Base-by-base conservation (phyloP, 2,113 vertebrate genomes). In the Trematocara zebra region DNA sequence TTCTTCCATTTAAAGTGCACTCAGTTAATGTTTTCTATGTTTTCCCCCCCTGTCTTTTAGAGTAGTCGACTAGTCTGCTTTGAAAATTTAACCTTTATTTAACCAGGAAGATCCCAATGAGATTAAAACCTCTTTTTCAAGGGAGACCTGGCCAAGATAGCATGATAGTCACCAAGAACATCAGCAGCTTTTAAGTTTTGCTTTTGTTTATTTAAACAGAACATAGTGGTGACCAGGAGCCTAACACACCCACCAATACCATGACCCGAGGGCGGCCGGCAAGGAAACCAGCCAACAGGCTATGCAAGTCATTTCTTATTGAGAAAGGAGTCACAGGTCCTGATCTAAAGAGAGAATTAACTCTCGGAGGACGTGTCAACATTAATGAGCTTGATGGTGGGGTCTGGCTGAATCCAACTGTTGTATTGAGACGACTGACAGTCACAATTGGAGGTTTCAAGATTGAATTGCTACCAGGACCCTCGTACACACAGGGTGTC, bases 391-490 rank as follows among this genome's bases (percentile, higher is more conserved):
- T 96, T 8, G 88, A 94, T 14, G 23, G 87, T 47, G 92, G 86
- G 80, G 61, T 88, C 3, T 96, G 95, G 85, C 88, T 97, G 88
- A 96, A 94, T 33, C 96, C 96, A 10, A 89, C 93, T 2, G 96
- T 96, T 40, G 93, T 95, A 80, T 85, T 96, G 82, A 94, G 94
- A 86, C 89, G 95, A 53, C 64, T 97, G 84, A 96, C 96, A 0
- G 96, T 97, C 54, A 96, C 96, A 5, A 96, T 97, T 18, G 96
- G 95, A 17, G 96, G 96, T 69, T 96, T 96, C 84, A 95, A 83
- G 89, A 96, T 97, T 12, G 96, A 97, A 88, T 92, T 96, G 56
- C 95, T 96, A 59, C 96, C 96, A 11, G 96, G 96, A 81, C 96
- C 96, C 2, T 97, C 95, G 7, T 95, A 96, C 84, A 9, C 86